Evolutionary conservation across 2,888 invertebrate genomes (phyloP).

Genomic region (Venusia cambrica): DNA sequence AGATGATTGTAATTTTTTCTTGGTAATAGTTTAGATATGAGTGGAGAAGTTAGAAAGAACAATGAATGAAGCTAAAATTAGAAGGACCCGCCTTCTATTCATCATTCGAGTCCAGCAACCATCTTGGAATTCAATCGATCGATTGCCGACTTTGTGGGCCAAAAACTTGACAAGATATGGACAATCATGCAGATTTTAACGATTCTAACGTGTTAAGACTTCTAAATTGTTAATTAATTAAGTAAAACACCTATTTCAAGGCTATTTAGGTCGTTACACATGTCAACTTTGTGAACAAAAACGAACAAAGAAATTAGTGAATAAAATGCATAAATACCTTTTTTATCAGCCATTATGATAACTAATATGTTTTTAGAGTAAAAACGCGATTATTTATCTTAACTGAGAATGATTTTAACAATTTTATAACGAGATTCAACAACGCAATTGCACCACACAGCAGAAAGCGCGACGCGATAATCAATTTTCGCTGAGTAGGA

Average conservation of each 20-base stretch:
- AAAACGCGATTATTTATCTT: constrained; percentile 48
- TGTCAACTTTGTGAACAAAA: constrained; percentile 58
- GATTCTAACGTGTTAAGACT: constrained; percentile 7
- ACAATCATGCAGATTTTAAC: too few relatives aligned
- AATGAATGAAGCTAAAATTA: constrained; percentile 44
- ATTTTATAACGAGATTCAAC: constrained; percentile 32
- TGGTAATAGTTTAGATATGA: not conserved
- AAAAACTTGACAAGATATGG: constrained; percentile 17
- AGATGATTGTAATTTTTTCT: too few relatives aligned
- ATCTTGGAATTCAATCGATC: constrained; percentile 70
- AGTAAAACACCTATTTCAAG: constrained; percentile 39
- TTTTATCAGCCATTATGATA: constrained; percentile 78
- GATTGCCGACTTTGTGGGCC: constrained; percentile 10
- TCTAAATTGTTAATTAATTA: constrained; percentile 31
- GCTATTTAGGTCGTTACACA: constrained; percentile 68
- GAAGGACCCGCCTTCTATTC: constrained; percentile 36
- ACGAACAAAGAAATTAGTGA: constrained; percentile 66
- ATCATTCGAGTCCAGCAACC: constrained; percentile 46
- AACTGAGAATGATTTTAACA: constrained; percentile 39
- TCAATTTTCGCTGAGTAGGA: constrained; percentile 52
- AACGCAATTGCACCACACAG: constrained; percentile 60
- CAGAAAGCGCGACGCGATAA: constrained; percentile 48
- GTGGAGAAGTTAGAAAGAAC: constrained; percentile 20
- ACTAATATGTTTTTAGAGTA: constrained; percentile 51
- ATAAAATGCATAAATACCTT: constrained; percentile 75